A percentile compares a stretch with the other conserved stretches of the same genome.
Evolutionary conservation across 2,797 vertebrate species (phyloP).

Genomic region (Falco peregrinus): DNA sequence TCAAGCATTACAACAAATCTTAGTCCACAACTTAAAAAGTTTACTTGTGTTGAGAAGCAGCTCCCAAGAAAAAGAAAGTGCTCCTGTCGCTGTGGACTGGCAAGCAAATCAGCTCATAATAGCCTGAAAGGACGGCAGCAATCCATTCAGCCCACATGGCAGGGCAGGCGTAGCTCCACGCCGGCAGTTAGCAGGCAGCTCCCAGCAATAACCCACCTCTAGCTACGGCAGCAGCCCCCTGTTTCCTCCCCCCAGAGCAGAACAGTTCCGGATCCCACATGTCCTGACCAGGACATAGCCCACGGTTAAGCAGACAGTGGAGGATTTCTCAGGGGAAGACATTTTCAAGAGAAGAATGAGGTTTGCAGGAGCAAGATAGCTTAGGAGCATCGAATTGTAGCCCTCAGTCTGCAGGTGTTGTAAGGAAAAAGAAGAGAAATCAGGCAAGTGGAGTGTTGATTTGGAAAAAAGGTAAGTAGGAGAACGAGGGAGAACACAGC

Average conservation of each 20-base stretch:
- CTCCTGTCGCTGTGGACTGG: background rate
- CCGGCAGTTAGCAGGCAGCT: background rate
- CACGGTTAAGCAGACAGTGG: rapidly evolving
- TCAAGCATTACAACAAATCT: background rate
- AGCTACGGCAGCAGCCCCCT: background rate
- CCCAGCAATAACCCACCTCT: background rate
- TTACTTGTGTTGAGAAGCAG: background rate
- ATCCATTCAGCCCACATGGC: no score
- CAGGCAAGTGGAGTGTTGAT: background rate
- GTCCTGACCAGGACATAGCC: background rate
- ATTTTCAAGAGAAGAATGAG: background rate
- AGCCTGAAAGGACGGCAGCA: background rate
- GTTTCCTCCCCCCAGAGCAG: background rate
- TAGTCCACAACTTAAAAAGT: background rate
- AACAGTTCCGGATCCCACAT: background rate
- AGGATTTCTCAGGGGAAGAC: background rate
- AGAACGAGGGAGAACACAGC: background rate
- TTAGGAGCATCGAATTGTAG: background rate
- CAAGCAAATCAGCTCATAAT: background rate
- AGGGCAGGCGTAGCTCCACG: background rate
- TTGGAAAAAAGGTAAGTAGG: background rate
- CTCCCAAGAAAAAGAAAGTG: background rate
- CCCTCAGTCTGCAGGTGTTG: background rate
- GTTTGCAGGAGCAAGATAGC: background rate
- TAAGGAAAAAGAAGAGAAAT: background rate